Percentiles rank a stretch among this genome's conserved stretches.
Conservation (phyloP, 2,888 invertebrate species). For the Leucoma salicis region DNA sequence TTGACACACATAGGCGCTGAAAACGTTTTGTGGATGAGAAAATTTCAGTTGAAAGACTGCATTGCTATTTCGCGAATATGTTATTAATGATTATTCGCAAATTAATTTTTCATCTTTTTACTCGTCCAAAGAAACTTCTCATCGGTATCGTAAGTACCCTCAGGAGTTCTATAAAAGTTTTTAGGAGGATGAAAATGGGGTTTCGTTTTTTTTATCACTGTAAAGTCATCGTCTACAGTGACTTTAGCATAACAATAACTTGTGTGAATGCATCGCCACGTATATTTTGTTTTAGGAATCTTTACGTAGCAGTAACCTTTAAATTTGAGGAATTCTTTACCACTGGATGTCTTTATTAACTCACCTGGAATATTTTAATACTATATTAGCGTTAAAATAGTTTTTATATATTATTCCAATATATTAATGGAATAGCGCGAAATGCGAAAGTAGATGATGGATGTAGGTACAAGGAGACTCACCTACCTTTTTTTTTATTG, state of each 20-base stretch:
- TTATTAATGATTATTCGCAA: too few species aligned
- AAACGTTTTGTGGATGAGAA: too few species aligned
- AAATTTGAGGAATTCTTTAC: conserved; percentile 35
- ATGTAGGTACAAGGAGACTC: too few species aligned
- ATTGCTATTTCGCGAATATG: too few species aligned
- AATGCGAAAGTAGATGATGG: too few species aligned
- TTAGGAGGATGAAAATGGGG: conserved; percentile 35
- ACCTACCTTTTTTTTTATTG: too few species aligned
- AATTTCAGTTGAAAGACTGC: too few species aligned
- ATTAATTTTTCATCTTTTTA: not conserved
- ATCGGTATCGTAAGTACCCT: conserved; percentile 19
- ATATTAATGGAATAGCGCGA: too few species aligned
- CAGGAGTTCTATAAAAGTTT: conserved; percentile 7
- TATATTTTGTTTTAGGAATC: conserved; percentile 24
- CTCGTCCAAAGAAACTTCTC: conserved; percentile 12
- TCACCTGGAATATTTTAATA: conserved; percentile 21
- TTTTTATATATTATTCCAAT: too few species aligned
- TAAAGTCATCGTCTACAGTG: conserved; percentile 20
- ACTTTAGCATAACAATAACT: conserved; percentile 39
- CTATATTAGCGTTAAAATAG: too few species aligned
- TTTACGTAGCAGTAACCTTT: conserved; percentile 39
- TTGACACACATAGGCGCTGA: too few species aligned
- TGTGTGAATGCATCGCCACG: conserved; percentile 52
- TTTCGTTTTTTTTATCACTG: conserved; percentile 16
- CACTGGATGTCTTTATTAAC: conserved; percentile 34